Evolutionary conservation across 2,888 invertebrate species (phyloP).

Genomic region (Molanna angustata): DNA sequence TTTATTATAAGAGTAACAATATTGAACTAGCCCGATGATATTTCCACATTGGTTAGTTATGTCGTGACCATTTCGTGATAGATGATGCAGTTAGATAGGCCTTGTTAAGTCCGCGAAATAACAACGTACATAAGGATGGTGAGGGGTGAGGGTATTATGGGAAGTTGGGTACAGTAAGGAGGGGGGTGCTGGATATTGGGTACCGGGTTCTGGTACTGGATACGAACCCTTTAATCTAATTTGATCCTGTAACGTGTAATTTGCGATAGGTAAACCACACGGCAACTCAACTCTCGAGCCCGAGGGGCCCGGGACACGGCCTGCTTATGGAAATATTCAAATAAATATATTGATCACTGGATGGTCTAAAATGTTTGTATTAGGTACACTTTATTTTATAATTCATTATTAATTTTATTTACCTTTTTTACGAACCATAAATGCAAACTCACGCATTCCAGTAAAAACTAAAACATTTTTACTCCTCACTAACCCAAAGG

Average conservation of each 20-base stretch:
- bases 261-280: slow-evolving; percentile 29
- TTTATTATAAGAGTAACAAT: too few relatives aligned
- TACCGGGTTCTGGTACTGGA: not conserved
- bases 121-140: slow-evolving; percentile 4
- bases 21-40: too few relatives aligned
- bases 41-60: slow-evolving; percentile 9
- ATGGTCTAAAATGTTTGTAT: too few relatives aligned
- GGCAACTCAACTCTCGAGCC: too few relatives aligned
- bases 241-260: slow-evolving; percentile 31
- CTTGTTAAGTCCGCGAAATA: slow-evolving; percentile 25
- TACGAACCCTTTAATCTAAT: slow-evolving; percentile 28
- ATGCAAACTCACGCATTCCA: too few relatives aligned
- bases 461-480: too few relatives aligned
- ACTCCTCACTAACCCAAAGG: too few relatives aligned
- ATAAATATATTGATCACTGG: slow-evolving; percentile 23
- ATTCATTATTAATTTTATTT: too few relatives aligned
- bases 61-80: slow-evolving; percentile 20
- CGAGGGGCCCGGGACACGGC: slow-evolving; percentile 17
- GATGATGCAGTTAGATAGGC: slow-evolving; percentile 18
- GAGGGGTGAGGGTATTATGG: slow-evolving; percentile 1
- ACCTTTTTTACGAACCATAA: too few relatives aligned
- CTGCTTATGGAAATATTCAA: slow-evolving; percentile 22
- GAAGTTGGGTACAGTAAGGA: not conserved
- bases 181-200: not conserved
- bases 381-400: too few relatives aligned